Evolutionary conservation across 2,888 invertebrate species (phyloP), one percentile per base, ranked within the genome.

Genomic region (Pristionchus exspectatus): DNA sequence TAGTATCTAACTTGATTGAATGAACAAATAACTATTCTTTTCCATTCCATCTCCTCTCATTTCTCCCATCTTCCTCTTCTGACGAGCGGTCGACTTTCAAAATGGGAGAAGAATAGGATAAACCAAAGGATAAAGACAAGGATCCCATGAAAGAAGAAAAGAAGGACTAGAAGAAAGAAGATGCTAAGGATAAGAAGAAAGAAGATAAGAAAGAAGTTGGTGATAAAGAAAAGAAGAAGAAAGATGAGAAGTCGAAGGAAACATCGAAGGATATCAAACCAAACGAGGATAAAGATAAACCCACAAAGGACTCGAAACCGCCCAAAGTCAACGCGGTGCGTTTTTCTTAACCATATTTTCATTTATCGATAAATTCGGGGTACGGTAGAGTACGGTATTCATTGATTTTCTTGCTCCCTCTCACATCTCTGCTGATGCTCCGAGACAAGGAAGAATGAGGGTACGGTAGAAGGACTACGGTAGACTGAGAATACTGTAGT

Each of bases 61-160:
- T 63, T 24, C 63, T n/a, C 24, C 63, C 63, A 4, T 10, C 33
- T 72, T 72, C 69, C 16, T 72, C 69, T 14, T 18, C 33, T 33
- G 0, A 12, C 16, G 69, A 33, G 69, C 69, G 69, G 69, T 72
- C 33, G 16, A 33, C 33, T 33, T 16, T 30, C 30, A 72, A 30
- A 72, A 72, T 72, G 69, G 69, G 69, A 72, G 69, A 27, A 72
- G 69, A 72, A 21, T 33, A 72, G 33, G 69, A 72, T 10, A 72
- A 72, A 63, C 63, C 63, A 63, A 63, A 63, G 63, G 63, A 63
- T n/a, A 63, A 63, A n/a, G 63, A 63, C 24, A 63, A 63, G 63
- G 63, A 63, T 63, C 63, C 63, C 24, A 63, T n/a, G 63, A 59
- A 59, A 24, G 59, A 59, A 59, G 59, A 59, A 3, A 59, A 59